Base-by-base conservation (phyloP, 2,113 vertebrate species). In the Paralichthys olivaceus region DNA sequence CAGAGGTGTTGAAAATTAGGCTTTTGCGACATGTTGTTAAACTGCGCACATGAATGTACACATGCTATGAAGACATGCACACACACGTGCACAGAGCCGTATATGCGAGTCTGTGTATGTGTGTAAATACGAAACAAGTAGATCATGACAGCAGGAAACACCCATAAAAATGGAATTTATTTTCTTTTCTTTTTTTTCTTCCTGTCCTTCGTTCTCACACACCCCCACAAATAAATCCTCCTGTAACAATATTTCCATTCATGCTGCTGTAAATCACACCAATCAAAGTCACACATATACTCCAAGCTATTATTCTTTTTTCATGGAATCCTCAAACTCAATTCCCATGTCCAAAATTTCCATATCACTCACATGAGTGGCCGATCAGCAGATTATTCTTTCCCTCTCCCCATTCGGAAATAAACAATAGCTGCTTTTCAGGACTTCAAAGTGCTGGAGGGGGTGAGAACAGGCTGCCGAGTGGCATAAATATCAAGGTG, bases 341-440 rank as follows among this genome's bases (percentile, higher is more conserved):
- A 77, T 90, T 91, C 86, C 85, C 81, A 81, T 81, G 84, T 78
- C 62, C 23, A 2, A 47, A 75, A 89, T 82, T 79, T 82, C 64
- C 73, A 80, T 79, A 78, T 84, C 28, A 29, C 78, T 85, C 63
- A 37, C 49, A 74, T 47, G 19, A 89, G 70, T 72, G 70, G 69
- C 76, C 70, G 65, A 78, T 84, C 85, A 72, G 62, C 69, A 74
- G 65, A 75, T 78, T 76, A 75, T 70, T 34, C 62, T 78, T 74
- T 72, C 64, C 29, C 61, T 22, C 0, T 5, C 29, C 66, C 63
- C 9, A 6, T 37, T 79, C 53, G 49, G 76, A 57, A 82, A 64
- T 60, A 72, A 90, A 90, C 87, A 92, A 90, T 84, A 60, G 23
- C 43, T 58, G 60, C 76, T 83, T 86, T 87, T 90, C 80, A 78